phyloP scores from a whole-genome alignment of 2,113 vertebrate genomes.

The human (Homo sapiens) region GRCh38 chr1:240741501-240742000 shows the following conservation, averaged over 20 bases:
- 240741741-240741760: neutral
- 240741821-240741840: neutral
- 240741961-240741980: neutral
- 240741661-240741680: neutral
- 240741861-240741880: neutral
- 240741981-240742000: neutral
- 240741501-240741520: neutral
- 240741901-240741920: neutral
- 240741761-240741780: neutral
- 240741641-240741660: neutral
- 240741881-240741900: neutral
- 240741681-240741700: neutral
- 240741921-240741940: neutral
- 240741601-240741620: neutral
- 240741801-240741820: neutral
- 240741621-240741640: neutral
- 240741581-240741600: neutral
- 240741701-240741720: neutral
- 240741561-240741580: neutral
- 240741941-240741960: neutral
- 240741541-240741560: neutral
- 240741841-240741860: neutral
- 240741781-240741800: neutral
- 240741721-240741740: neutral
- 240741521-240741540: neutral